phyloP scores from a whole-genome alignment of 2,113 vertebrate genomes.

The Silurus asotus region DNA sequence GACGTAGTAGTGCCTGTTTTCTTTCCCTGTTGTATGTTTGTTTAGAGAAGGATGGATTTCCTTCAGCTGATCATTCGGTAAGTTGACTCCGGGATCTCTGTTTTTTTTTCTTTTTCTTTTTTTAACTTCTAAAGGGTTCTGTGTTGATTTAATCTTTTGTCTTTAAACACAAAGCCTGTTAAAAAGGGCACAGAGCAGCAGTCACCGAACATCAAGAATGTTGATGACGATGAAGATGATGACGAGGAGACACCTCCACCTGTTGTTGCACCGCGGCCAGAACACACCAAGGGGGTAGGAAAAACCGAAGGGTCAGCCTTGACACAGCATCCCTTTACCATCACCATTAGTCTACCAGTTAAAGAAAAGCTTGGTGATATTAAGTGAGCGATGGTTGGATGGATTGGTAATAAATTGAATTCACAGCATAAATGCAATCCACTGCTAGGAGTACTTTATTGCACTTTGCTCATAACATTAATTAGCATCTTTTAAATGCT shows the following conservation, averaged over 20 bases:
- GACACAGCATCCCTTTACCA: too few relatives aligned
- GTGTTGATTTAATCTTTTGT: neutral
- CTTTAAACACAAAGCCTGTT: conserved; percentile 71
- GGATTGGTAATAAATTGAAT: neutral
- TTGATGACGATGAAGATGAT: conserved; percentile 86
- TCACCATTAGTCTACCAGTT: too few relatives aligned
- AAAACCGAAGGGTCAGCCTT: neutral
- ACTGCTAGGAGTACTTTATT: neutral
- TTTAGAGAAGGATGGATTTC: conserved; percentile 91
- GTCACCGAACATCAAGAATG: conserved; percentile 72
- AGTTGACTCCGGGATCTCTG: conserved; percentile 53
- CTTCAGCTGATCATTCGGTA: conserved; percentile 85
- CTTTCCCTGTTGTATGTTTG: conserved; percentile 42
- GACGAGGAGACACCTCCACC: conserved; percentile 85
- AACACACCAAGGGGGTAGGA: conserved; percentile 96
- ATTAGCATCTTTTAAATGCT: neutral
- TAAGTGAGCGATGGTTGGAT: neutral
- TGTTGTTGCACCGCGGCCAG: conserved; percentile 88
- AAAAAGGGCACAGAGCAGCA: conserved; percentile 87
- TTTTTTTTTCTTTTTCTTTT: neutral
- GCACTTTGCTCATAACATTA: neutral
- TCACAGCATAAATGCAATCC: neutral
- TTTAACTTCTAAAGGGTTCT: neutral
- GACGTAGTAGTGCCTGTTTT: neutral
- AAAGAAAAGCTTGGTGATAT: too few relatives aligned